Percentiles rank a stretch among this genome's conserved stretches.
Evolutionary conservation across 2,888 invertebrate genomes (phyloP).

Genomic region (Torymus tubicola): DNA sequence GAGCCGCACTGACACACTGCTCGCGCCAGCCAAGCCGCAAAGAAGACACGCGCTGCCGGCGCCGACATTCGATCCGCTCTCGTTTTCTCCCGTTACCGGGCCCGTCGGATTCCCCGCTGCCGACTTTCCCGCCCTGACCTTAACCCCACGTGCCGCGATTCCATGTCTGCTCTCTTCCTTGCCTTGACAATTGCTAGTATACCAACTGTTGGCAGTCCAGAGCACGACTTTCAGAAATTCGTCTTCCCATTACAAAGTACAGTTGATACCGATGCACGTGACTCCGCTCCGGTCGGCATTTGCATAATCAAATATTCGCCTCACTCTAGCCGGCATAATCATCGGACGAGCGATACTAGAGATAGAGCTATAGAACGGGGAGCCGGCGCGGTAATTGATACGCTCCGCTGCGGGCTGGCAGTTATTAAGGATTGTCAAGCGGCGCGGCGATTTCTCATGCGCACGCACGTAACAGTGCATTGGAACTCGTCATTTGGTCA

Average conservation of each 20-base stretch:
- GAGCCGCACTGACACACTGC: background rate
- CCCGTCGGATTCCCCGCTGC: constrained; percentile 25
- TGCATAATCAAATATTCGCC: background rate
- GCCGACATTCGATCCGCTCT: constrained; percentile 57
- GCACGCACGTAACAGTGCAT: constrained; percentile 3
- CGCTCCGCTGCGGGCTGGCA: background rate
- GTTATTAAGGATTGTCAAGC: constrained; percentile 45
- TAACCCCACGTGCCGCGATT: constrained; percentile 27
- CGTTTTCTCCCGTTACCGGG: constrained; percentile 57
- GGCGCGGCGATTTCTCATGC: constrained; percentile 15
- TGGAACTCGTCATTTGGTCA: constrained; percentile 40
- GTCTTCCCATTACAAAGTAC: too few relatives aligned
- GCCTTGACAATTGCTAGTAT: too few relatives aligned
- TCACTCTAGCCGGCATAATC: background rate
- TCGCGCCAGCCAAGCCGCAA: constrained; percentile 6
- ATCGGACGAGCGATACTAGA: background rate
- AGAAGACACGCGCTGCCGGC: constrained; percentile 21
- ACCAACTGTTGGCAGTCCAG: too few relatives aligned
- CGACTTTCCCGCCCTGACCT: constrained; percentile 31
- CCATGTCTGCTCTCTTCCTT: background rate
- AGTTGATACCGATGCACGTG: too few relatives aligned
- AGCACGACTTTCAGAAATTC: too few relatives aligned
- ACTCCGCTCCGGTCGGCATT: too few relatives aligned
- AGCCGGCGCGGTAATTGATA: constrained; percentile 38
- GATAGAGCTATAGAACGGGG: background rate